phyloP scores from a whole-genome alignment of 2,888 invertebrate genomes.

The Athripsodes cinereus region DNA sequence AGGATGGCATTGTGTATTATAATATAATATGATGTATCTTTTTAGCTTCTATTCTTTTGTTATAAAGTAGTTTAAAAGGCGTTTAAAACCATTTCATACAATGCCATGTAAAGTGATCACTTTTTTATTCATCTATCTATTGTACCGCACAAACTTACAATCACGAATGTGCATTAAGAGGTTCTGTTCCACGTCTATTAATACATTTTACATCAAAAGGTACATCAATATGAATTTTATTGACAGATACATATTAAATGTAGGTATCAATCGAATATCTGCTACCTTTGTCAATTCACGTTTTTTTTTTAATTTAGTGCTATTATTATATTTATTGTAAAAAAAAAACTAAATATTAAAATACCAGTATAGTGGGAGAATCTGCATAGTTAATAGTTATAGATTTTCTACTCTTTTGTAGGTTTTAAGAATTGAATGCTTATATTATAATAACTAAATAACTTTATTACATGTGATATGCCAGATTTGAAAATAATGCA shows the following conservation, averaged over 20 bases:
- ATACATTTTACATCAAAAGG: neutral
- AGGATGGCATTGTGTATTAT: slow-evolving; percentile 1
- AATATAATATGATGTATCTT: slow-evolving; percentile 1
- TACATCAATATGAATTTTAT: neutral
- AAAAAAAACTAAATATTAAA: too few relatives aligned
- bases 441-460: neutral
- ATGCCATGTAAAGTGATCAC: slow-evolving; percentile 4
- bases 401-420: too few relatives aligned
- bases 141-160: neutral
- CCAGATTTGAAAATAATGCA: too few relatives aligned
- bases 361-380: too few relatives aligned
- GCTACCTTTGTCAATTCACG: neutral
- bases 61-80: neutral
- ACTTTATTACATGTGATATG: too few relatives aligned
- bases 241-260: neutral
- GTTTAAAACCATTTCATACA: slow-evolving; percentile 3
- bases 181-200: neutral
- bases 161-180: neutral
- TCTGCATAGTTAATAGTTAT: too few relatives aligned
- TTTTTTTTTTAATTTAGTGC: neutral
- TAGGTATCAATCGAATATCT: neutral
- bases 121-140: slow-evolving; percentile 1
- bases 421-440: neutral
- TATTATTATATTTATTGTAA: too few relatives aligned
- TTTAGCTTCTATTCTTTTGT: slow-evolving; percentile 2